Evolutionary conservation across 2,888 invertebrate genomes (phyloP), one percentile per base, ranked within the genome.

Genomic region (Leistus spinibarbis): DNA sequence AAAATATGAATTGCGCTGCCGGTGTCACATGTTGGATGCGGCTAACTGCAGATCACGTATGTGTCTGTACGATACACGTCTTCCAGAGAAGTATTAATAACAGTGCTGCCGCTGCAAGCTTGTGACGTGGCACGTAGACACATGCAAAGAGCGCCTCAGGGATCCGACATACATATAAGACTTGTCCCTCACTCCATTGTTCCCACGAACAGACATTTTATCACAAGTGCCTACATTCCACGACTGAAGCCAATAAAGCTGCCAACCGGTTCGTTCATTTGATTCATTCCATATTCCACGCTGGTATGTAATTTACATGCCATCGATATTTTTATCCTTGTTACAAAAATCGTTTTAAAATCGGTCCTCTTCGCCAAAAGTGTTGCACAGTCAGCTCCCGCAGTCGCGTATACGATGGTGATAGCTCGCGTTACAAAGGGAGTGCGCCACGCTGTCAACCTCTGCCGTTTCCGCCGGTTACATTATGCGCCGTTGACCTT

Each of bases 261-360:
- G 83, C 84, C 83, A 82, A 82, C 81, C 80, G 81, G 82, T 82
- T 83, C 83, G 83, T 82, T 84, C 83, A 83, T 84, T 84, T 84
- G 82, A 84, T 85, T 84, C 85, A 84, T 84, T 85, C 83, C 82
- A 85, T 84, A 85, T 85, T 85, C 85, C 81, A 64, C 23, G 60
- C 81, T 81, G 82, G 83, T 83, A 81, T 82, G 82, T 84, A 84
- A 85, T 85, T 85, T 85, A 85, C 85, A 85, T 85, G 84, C 84
- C 85, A 84, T 85, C 85, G 84, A 84, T 85, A 85, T 85, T 85
- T 85, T 85, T 84, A 83, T 84, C 82, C 83, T 83, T 83, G 83
- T 84, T 85, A 84, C 83, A 40, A 83, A 83, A 84, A 84, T 84
- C 83, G 84, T 83, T 84, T 83, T 83, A 83, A 83, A 84, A 84